These are phyloP conservation scores for Capreolus pygargus DNA, from an alignment of 2,113 vertebrate genomes.

Conservation along the genomic window DNA sequence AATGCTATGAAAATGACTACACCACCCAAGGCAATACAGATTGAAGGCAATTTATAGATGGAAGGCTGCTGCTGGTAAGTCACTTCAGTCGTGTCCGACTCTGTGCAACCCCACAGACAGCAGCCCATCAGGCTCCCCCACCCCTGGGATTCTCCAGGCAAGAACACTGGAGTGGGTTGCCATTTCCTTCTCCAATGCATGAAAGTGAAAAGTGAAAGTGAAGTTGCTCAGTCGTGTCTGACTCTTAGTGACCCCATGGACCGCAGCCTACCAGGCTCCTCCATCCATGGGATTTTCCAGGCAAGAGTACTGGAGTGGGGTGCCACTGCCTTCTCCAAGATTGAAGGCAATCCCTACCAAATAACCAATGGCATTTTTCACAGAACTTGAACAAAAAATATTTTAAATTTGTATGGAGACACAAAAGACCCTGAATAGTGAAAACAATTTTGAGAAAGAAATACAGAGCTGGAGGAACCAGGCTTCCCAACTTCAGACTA, in stretches of 20 bases:
- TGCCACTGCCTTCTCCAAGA: not conserved
- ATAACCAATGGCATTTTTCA: not conserved
- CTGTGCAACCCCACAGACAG: too few species aligned
- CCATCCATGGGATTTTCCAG: too few species aligned
- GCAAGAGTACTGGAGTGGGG: too few species aligned
- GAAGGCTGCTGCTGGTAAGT: not conserved
- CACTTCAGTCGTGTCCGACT: too few species aligned
- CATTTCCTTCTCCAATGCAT: too few species aligned
- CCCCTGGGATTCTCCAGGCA: too few species aligned
- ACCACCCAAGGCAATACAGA: not conserved
- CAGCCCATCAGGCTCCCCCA: too few species aligned
- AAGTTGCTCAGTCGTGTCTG: too few species aligned
- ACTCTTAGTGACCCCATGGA: too few species aligned
- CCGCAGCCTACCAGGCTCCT: too few species aligned
- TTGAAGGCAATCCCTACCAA: not conserved
- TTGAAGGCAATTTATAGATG: not conserved
- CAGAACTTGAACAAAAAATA: not conserved
- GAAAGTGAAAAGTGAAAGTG: too few species aligned
- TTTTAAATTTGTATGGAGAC: not conserved
- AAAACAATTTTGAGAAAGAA: not conserved
- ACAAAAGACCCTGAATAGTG: not conserved
- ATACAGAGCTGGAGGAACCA: not conserved
- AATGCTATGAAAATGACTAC: not conserved
- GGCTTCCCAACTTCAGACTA: not conserved
- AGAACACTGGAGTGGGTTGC: too few species aligned